Conservation (phyloP, 2,113 vertebrate genomes). For the Hydrochoerus hydrochaeris region DNA sequence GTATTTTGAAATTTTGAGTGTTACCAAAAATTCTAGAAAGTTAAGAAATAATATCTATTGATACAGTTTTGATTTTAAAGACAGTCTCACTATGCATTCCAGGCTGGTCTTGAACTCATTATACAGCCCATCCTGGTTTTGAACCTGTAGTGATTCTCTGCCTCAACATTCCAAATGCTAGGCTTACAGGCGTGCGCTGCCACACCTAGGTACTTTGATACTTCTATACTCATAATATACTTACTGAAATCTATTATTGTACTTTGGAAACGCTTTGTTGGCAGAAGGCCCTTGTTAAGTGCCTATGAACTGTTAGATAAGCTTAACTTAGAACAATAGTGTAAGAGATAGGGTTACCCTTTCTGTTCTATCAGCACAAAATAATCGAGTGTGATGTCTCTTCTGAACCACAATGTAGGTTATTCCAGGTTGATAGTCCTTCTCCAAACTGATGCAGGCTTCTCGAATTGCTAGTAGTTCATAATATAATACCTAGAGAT, state of each 20-base stretch:
- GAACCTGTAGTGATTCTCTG: neutral
- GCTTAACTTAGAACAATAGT: neutral
- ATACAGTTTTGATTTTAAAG: too few relatives aligned
- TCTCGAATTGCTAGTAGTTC: conserved; percentile 98
- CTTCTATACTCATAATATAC: conserved; percentile 11
- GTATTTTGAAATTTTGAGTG: neutral
- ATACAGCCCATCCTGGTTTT: neutral
- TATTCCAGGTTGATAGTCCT: conserved; percentile 99
- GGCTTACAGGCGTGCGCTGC: neutral
- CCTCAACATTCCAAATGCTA: neutral
- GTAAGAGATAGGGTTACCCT: conserved; percentile 89
- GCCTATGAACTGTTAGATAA: neutral
- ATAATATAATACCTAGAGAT: conserved; percentile 96
- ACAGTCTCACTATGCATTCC: neutral
- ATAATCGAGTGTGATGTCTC: conserved; percentile 98
- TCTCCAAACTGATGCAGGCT: conserved; percentile 99
- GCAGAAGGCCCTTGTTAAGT: neutral
- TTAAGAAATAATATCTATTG: neutral
- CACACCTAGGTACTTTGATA: neutral
- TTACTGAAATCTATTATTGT: neutral
- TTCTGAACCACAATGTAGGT: conserved; percentile 99
- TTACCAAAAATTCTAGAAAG: conserved; percentile 25
- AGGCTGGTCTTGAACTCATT: neutral
- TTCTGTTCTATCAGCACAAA: conserved; percentile 98
- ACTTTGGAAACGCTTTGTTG: neutral